phyloP scores from a whole-genome alignment of 2,797 vertebrate species.

The Emydoidea blandingii region DNA sequence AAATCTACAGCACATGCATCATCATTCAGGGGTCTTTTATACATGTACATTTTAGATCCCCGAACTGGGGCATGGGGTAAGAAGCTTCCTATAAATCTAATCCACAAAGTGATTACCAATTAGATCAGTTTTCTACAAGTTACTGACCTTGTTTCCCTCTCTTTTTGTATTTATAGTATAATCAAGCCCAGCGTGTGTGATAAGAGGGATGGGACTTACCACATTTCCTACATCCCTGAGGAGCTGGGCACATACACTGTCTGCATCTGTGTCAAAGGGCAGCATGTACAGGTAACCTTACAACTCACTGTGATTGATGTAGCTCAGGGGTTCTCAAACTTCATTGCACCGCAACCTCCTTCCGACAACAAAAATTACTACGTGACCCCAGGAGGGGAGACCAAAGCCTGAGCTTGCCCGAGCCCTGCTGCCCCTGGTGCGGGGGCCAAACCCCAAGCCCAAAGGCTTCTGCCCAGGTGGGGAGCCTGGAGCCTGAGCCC shows the following conservation, averaged over 20 bases:
- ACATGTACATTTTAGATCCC: neutral
- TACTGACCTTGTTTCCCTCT: neutral
- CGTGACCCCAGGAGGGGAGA: too few species aligned
- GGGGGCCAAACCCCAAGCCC: too few species aligned
- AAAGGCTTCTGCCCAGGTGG: too few species aligned
- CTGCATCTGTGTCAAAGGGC: slow-evolving; percentile 87
- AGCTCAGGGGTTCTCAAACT: neutral
- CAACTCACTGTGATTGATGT: neutral
- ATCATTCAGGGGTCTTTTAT: neutral
- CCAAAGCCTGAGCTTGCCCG: too few species aligned
- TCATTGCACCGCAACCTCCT: too few species aligned
- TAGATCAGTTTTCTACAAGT: neutral
- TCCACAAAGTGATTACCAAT: neutral
- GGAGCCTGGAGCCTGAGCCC: too few species aligned
- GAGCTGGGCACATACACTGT: slow-evolving; percentile 86
- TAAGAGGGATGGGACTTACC: slow-evolving; percentile 89
- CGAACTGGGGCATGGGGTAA: neutral
- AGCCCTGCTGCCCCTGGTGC: too few species aligned
- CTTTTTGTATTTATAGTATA: slow-evolving; percentile 73
- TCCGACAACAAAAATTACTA: too few species aligned
- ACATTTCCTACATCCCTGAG: slow-evolving; percentile 85
- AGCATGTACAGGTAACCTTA: slow-evolving; percentile 88
- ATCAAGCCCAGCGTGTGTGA: slow-evolving; percentile 84
- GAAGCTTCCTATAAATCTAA: neutral
- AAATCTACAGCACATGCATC: neutral